Evolutionary conservation across 1,140 invertebrate genomes (phyloP).

Genomic region (Drosophila asahinai): DNA sequence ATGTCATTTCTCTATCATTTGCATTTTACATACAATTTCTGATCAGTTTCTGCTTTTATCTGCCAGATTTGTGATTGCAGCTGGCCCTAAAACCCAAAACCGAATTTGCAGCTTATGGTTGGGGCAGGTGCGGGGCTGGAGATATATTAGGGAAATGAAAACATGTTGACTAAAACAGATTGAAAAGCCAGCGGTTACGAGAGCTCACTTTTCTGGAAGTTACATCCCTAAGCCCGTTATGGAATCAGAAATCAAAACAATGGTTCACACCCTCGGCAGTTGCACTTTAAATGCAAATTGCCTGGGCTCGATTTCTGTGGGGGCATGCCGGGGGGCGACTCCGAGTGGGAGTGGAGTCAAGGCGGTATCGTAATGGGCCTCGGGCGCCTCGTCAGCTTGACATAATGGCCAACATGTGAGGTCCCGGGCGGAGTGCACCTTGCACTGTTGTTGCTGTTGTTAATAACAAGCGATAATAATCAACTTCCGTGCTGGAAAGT

Average conservation of each 20-base stretch:
- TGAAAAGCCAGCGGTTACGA: constrained; percentile 10
- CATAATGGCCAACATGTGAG: constrained; percentile 60
- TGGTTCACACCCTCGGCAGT: constrained; percentile 15
- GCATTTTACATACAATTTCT: constrained; percentile 75
- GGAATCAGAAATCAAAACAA: constrained; percentile 20
- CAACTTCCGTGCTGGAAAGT: constrained; percentile 74
- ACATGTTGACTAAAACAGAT: constrained; percentile 33
- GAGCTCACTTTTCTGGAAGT: background rate
- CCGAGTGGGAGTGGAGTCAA: background rate
- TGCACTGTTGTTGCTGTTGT: constrained; percentile 68
- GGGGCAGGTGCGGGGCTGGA: background rate
- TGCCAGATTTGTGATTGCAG: constrained; percentile 57
- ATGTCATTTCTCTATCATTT: constrained; percentile 72
- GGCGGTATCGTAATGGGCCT: constrained; percentile 9
- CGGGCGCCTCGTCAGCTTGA: constrained; percentile 41
- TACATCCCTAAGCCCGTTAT: constrained; percentile 8
- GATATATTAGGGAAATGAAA: constrained; percentile 38
- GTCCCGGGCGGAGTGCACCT: background rate
- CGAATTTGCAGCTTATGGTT: background rate
- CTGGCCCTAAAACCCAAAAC: constrained; percentile 6
- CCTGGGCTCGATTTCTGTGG: constrained; percentile 45
- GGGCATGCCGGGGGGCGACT: background rate
- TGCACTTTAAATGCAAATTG: constrained; percentile 55
- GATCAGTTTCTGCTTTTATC: constrained; percentile 54
- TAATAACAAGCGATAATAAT: constrained; percentile 85